Evolutionary conservation across 2,888 invertebrate genomes (phyloP).

Genomic region (Allygus modestus): DNA sequence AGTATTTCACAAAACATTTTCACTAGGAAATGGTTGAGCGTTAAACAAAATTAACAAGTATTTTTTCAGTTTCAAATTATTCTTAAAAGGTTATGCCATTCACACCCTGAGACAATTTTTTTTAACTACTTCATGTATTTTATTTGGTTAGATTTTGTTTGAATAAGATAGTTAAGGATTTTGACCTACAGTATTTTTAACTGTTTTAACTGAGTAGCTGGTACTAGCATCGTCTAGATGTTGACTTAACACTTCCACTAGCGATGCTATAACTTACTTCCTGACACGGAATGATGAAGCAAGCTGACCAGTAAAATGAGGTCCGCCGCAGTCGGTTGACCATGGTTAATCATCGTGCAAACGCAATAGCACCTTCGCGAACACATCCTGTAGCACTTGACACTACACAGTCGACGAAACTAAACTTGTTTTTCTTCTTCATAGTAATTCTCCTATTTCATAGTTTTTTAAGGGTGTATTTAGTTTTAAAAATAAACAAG

Average conservation of each 20-base stretch:
- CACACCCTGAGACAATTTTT: too few species aligned
- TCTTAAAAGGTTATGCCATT: too few species aligned
- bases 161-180: too few species aligned
- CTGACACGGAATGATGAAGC: not conserved
- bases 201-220: not conserved
- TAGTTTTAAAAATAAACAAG: not conserved
- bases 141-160: too few species aligned
- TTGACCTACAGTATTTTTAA: too few species aligned
- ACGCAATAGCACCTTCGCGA: not conserved
- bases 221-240: not conserved
- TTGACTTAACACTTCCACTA: conserved; percentile 21
- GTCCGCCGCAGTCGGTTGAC: not conserved
- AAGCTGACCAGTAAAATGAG: conserved; percentile 24
- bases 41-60: too few species aligned
- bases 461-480: not conserved
- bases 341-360: not conserved
- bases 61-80: too few species aligned
- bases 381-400: conserved; percentile 22
- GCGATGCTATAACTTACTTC: conserved; percentile 23
- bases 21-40: too few species aligned
- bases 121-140: too few species aligned
- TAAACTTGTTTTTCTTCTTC: conserved; percentile 21
- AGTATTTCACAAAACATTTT: too few species aligned
- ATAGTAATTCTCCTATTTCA: not conserved
- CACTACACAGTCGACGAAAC: not conserved